Conservation (phyloP, 2,888 invertebrate genomes). For the Steinernema carpocapsae region DNA sequence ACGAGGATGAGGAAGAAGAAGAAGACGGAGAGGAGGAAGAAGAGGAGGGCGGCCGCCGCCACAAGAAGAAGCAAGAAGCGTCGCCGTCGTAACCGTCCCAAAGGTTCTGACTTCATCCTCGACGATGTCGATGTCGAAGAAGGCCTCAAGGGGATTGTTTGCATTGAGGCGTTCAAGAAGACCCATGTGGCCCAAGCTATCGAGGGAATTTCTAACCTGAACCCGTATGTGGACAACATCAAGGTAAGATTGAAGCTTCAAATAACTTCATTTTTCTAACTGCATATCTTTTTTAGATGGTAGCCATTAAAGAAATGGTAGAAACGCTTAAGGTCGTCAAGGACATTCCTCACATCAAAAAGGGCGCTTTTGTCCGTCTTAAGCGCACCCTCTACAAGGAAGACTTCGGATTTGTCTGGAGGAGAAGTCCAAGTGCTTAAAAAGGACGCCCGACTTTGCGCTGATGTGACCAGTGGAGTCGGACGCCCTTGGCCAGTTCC, state of each 20-base stretch:
- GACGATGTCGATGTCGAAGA: slow-evolving; percentile 77
- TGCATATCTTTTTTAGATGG: slow-evolving; percentile 81
- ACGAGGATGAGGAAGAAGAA: slow-evolving; percentile 82
- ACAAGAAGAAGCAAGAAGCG: slow-evolving; percentile 66
- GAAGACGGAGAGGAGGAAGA: slow-evolving; percentile 76
- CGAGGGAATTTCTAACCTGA: slow-evolving; percentile 84
- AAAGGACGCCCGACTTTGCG: slow-evolving; percentile 90
- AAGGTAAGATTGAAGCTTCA: slow-evolving; percentile 45
- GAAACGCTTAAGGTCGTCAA: slow-evolving; percentile 95
- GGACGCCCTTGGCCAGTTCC: slow-evolving; percentile 96
- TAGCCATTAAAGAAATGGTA: slow-evolving; percentile 99
- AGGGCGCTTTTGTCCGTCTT: slow-evolving; percentile 95
- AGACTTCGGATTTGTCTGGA: slow-evolving; percentile 87
- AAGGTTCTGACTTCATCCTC: slow-evolving; percentile 53
- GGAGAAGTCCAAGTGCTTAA: slow-evolving; percentile 87
- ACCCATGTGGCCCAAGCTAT: slow-evolving; percentile 95
- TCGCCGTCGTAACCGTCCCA: slow-evolving; percentile 78
- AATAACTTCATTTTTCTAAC: neutral
- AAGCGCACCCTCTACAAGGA: slow-evolving; percentile 78
- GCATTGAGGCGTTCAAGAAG: slow-evolving; percentile 96
- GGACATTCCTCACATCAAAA: slow-evolving; percentile 88
- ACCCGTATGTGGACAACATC: slow-evolving; percentile 78
- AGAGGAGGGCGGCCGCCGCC: slow-evolving; percentile 72
- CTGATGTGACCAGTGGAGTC: slow-evolving; percentile 98
- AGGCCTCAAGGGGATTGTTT: slow-evolving; percentile 94